Percentiles rank a stretch among this genome's conserved stretches.
Evolutionary conservation across 1,140 invertebrate genomes (phyloP).

Genomic region (Vanessa atalanta): DNA sequence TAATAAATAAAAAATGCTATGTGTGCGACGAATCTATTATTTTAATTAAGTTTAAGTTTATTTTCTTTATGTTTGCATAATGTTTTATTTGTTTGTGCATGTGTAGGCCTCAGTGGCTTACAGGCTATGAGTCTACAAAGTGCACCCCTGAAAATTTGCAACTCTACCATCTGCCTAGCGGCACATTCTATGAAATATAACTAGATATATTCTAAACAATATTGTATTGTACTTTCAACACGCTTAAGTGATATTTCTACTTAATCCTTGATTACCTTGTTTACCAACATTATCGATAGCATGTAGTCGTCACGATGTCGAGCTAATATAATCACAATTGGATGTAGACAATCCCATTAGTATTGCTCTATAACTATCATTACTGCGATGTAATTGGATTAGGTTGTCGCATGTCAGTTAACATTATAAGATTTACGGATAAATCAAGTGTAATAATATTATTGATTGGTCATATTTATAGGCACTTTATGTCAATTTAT

Average conservation of each 20-base stretch:
- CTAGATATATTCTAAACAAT: too few species aligned
- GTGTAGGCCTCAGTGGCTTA: too few species aligned
- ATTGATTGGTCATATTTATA: slow-evolving; percentile 5
- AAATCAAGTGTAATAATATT: slow-evolving; percentile 17
- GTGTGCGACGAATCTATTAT: too few species aligned
- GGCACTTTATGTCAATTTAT: neutral
- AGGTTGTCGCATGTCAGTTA: slow-evolving; percentile 17
- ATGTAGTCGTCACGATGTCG: neutral
- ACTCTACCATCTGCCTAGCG: too few species aligned
- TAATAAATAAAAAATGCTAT: too few species aligned
- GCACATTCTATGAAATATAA: too few species aligned
- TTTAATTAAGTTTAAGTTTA: too few species aligned
- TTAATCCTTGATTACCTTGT: neutral
- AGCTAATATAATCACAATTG: slow-evolving; percentile 19
- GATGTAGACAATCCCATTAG: slow-evolving; percentile 20
- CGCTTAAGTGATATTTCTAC: neutral
- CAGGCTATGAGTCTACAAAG: too few species aligned
- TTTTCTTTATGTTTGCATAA: too few species aligned
- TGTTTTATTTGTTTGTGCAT: too few species aligned
- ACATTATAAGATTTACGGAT: slow-evolving; percentile 11
- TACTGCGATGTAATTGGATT: slow-evolving; percentile 12
- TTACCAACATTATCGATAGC: slow-evolving; percentile 1
- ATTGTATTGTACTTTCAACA: neutral
- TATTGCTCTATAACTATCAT: slow-evolving; percentile 11
- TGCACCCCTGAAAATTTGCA: too few species aligned